A percentile compares a stretch with the other conserved stretches of the same genome.
phyloP scores from a whole-genome alignment of 2,113 vertebrate genomes.

The Notiomystis cincta region DNA sequence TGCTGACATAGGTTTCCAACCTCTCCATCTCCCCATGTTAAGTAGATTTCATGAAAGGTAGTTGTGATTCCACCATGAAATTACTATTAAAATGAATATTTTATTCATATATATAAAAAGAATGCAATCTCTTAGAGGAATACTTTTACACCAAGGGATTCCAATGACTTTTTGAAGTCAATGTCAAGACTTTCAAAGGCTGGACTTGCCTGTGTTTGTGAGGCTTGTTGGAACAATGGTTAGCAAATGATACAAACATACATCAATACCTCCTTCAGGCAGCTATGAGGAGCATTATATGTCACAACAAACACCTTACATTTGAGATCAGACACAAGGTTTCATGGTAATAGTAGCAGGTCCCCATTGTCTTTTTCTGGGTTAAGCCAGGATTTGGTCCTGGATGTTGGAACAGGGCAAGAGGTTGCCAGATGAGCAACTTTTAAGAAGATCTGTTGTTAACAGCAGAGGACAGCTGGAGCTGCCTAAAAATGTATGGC shows the following conservation, averaged over 20 bases:
- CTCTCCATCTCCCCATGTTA: neutral
- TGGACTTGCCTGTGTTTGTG: neutral
- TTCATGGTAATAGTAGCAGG: neutral
- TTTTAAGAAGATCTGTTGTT: neutral
- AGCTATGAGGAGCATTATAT: neutral
- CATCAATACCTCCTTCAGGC: neutral
- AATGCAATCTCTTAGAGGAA: neutral
- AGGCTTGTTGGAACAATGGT: neutral
- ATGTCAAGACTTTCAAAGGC: neutral
- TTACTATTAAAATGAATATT: neutral
- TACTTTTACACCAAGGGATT: neutral
- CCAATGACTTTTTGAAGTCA: neutral
- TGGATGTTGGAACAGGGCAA: neutral
- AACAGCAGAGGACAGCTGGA: neutral
- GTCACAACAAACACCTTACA: neutral
- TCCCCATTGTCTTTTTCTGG: neutral
- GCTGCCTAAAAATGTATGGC: neutral
- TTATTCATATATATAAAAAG: neutral
- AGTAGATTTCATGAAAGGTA: neutral
- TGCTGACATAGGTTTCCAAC: neutral
- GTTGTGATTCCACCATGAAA: neutral
- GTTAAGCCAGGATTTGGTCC: neutral
- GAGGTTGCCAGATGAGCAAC: neutral
- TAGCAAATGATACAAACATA: neutral
- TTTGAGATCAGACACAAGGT: neutral